A percentile compares a stretch with the other conserved stretches of the same genome.
These are phyloP conservation scores for Rhingia campestris DNA, from an alignment of 2,888 invertebrate species.

Conservation along the genomic window DNA sequence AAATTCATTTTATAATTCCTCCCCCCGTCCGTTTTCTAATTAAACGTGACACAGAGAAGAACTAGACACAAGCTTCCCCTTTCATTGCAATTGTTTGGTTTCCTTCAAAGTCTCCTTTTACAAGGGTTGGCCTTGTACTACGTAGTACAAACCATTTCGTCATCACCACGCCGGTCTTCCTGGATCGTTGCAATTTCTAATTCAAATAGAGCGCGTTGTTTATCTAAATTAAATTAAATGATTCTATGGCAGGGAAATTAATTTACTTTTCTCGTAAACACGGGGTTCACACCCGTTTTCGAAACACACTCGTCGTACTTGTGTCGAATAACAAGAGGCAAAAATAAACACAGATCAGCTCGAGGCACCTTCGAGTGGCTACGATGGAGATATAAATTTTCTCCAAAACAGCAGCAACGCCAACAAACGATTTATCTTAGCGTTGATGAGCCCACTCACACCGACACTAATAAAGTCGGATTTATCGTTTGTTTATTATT, in stretches of 20 bases:
- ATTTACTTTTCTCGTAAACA: slow-evolving; percentile 5
- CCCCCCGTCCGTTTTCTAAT: background rate
- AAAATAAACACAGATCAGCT: slow-evolving; percentile 39
- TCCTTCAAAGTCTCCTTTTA: slow-evolving; percentile 44
- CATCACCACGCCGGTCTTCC: background rate
- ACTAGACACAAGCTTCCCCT: background rate
- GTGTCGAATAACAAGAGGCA: slow-evolving; percentile 13
- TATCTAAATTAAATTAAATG: slow-evolving; percentile 43
- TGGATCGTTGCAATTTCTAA: slow-evolving; percentile 11
- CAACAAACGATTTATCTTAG: slow-evolving; percentile 59
- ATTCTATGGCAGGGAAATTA: slow-evolving; percentile 15
- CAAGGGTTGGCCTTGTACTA: slow-evolving; percentile 29
- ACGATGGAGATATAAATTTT: slow-evolving; percentile 45
- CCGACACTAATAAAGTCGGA: slow-evolving; percentile 41
- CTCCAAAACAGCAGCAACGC: slow-evolving; percentile 20
- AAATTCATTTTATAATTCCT: background rate
- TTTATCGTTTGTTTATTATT: slow-evolving; percentile 71
- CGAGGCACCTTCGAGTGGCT: background rate
- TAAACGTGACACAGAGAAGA: slow-evolving; percentile 16
- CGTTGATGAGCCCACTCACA: slow-evolving; percentile 68
- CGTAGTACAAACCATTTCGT: slow-evolving; percentile 9
- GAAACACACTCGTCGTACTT: slow-evolving; percentile 7
- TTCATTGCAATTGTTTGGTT: slow-evolving; percentile 24
- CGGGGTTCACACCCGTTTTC: background rate
- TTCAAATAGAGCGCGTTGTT: slow-evolving; percentile 16